These are phyloP conservation scores for Hyphantria cunea DNA, from an alignment of 1,140 invertebrate genomes.

Conservation along the genomic window DNA sequence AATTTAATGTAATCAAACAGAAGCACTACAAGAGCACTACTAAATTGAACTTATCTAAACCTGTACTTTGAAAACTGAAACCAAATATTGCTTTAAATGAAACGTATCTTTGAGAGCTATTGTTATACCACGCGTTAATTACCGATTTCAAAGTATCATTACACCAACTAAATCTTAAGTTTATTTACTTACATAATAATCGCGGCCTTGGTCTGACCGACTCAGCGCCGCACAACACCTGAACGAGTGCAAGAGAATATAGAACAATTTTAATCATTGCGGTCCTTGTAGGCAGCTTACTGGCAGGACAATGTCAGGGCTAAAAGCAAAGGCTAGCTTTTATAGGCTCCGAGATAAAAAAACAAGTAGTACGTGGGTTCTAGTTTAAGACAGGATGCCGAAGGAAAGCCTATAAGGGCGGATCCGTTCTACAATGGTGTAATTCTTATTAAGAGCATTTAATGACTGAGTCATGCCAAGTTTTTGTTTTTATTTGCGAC, in stretches of 20 bases:
- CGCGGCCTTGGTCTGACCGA: constrained; percentile 8
- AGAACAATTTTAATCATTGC: constrained; percentile 48
- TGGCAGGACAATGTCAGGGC: constrained; percentile 71
- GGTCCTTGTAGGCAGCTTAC: constrained; percentile 39
- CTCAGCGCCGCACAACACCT: constrained; percentile 22
- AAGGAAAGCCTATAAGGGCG: constrained; percentile 69
- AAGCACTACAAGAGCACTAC: too few relatives aligned
- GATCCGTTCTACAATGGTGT: constrained; percentile 40
- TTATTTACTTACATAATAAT: constrained; percentile 46
- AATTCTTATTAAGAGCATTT: constrained; percentile 17
- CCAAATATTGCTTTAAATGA: too few relatives aligned
- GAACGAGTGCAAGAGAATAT: constrained; percentile 40
- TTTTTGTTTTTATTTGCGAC: background rate
- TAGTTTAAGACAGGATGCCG: constrained; percentile 56
- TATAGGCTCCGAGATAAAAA: constrained; percentile 59
- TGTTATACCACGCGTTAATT: too few relatives aligned
- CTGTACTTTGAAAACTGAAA: too few relatives aligned
- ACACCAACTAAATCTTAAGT: too few relatives aligned
- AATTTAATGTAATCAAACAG: too few relatives aligned
- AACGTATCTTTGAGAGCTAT: too few relatives aligned
- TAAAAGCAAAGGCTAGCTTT: constrained; percentile 67
- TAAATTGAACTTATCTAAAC: too few relatives aligned
- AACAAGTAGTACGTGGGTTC: constrained; percentile 70
- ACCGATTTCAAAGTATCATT: too few relatives aligned
- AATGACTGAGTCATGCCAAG: constrained; percentile 10